Evolutionary conservation across 2,113 vertebrate species (phyloP).

Genomic region (Hypocryptadius cinnamomeus): DNA sequence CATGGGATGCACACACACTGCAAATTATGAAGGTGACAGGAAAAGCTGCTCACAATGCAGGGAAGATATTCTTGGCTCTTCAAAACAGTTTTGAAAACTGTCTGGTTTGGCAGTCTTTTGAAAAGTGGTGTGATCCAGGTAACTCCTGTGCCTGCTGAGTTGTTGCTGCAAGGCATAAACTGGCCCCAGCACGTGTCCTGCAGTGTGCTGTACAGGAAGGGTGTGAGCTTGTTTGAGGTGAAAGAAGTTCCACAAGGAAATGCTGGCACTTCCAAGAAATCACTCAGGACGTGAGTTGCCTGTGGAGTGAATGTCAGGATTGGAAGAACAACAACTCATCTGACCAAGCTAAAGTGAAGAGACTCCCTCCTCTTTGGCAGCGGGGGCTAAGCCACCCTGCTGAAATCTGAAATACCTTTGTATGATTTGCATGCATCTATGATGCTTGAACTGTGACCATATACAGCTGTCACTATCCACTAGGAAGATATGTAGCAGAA

Average conservation of each 20-base stretch:
- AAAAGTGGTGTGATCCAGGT: neutral
- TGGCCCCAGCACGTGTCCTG: neutral
- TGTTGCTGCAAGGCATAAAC: neutral
- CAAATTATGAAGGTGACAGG: neutral
- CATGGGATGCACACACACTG: neutral
- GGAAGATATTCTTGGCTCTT: neutral
- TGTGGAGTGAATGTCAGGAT: neutral
- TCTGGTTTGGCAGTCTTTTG: neutral
- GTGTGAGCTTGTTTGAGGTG: neutral
- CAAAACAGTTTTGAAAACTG: accelerated
- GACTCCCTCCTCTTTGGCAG: neutral
- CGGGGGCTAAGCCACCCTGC: accelerated
- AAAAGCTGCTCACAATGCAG: neutral
- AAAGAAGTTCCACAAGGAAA: conserved; percentile 28
- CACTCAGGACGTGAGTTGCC: neutral
- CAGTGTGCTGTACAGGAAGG: conserved; percentile 25
- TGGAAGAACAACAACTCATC: neutral
- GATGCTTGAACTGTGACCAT: neutral
- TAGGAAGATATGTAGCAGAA: neutral
- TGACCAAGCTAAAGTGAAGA: neutral
- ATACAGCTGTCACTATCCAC: neutral
- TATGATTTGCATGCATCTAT: neutral
- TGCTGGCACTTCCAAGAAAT: neutral
- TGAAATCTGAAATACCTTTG: neutral
- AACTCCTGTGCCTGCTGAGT: neutral